Base-by-base conservation (phyloP, 2,888 invertebrate species). In the Cepaea hortensis region DNA sequence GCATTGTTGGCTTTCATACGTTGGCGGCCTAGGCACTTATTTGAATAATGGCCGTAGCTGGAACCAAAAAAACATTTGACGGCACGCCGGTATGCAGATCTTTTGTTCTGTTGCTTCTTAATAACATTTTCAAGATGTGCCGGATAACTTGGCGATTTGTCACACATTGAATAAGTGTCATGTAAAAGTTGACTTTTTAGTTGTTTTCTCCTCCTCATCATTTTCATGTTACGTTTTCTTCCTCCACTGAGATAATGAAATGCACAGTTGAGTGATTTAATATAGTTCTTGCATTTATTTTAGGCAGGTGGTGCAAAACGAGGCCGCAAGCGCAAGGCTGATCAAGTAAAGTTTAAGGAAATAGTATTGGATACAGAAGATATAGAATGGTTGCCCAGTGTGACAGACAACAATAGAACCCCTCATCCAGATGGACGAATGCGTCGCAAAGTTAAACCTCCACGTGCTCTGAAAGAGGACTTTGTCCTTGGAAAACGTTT, bases 381-480 rank as follows among this genome's bases (percentile, higher is more conserved):
- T 62, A 88, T 90, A 77, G 91, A 91, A 73, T 91, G 90, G 90
- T 62, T 87, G 18, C 88, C 90, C 0, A 90, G 90, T 70, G 89
- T 90, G 77, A 72, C 89, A 55, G 88, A 88, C 13, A 83, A 84
- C 9, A 87, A 88, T 50, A 84, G 89, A 13, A 88, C 86, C 65
- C 86, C 87, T 18, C 88, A 88, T n/a, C 87, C 91, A 3, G 91
- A 89, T 82, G 89, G 91, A 65, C 86, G 90, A 72, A 89, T 88
- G 48, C 87, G 90, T 46, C 89, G 93, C 3, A 91, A 90, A 81
- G 90, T 92, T 6, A 88, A 90, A 80, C 91, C 92, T 15, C 92
- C 93, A 13, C 88, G 88, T 80, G 91, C 92, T 15, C 88, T 93
- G 35, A 91, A 90, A 86, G 90, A 90, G 62, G 92, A 92, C 85